phyloP scores from a whole-genome alignment of 2,797 vertebrate species.

The Neosilurus hyrtlii region DNA sequence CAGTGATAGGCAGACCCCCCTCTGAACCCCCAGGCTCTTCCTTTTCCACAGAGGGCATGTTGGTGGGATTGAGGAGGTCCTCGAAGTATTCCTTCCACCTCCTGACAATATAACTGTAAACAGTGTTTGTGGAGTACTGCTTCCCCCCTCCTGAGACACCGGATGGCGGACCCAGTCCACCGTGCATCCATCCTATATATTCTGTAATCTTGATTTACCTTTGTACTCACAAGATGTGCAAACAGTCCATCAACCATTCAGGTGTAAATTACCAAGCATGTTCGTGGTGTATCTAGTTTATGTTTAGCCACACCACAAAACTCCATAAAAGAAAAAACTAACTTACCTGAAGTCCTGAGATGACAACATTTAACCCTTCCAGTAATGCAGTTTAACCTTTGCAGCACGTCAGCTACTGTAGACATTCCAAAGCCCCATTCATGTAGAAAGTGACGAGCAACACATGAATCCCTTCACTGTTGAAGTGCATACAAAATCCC shows the following conservation, averaged over 20 bases:
- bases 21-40: no score
- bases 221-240: neutral
- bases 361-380: neutral
- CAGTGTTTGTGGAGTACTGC: no score
- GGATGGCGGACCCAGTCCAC: no score
- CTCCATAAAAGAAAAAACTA: neutral
- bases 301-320: neutral
- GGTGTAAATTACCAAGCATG: neutral
- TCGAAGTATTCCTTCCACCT: no score
- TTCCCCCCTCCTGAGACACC: no score
- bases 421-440: neutral
- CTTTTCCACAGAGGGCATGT: no score
- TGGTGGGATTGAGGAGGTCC: no score
- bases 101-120: no score
- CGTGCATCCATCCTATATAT: neutral
- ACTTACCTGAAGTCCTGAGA: neutral
- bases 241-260: neutral
- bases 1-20: no score
- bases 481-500: no score
- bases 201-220: neutral
- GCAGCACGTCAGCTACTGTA: neutral
- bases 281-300: neutral
- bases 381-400: neutral
- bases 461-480: no score
- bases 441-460: no score